Evolutionary conservation across 2,888 invertebrate species (phyloP), one percentile per base, ranked within the genome.

Genomic region (Muscina levida): DNA sequence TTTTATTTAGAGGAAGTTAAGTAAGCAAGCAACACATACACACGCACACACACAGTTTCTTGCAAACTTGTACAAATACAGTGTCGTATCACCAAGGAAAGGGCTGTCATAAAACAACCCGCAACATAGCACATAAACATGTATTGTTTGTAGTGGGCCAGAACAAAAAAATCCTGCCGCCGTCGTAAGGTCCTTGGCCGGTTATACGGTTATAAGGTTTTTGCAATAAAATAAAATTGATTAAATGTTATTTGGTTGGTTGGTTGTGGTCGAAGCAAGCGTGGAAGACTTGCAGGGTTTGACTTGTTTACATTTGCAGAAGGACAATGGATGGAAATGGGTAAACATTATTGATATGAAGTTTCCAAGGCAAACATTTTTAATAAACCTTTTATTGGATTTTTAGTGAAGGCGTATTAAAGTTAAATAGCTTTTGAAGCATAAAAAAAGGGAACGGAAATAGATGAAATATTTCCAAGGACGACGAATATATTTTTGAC

Each of bases 21-120:
- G 42, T 39, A 31, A 31, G n/a, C n/a, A n/a, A n/a, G n/a, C n/a
- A n/a, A n/a, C n/a, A 57, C n/a, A 57, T 22, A 62, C 19, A 39
- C 17, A 6, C 59, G 8, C 19, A 75, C 48, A 48, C 15, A 31
- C 31, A 31, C 31, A 31, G 4, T 51, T 51, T 10, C 51, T 17
- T 51, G n/a, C n/a, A n/a, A n/a, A n/a, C n/a, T 51, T 51, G 6
- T 8, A 3, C 51, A 19, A 4, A 8, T 13, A 44, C 44, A 2
- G 6, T 13, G 11, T 13, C n/a, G 13, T 13, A 44, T 44, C 10
- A 8, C 17, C 2, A 22, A 53, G 11, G 22, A 44, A 53, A 53
- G 53, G 53, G 53, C 53, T 53, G 53, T 11, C 13, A 57, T 62
- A 72, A 3, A 76, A 80, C 66, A 76, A 66, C 57, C 77, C 72